These are phyloP conservation scores for Alaudala cheleensis DNA, from an alignment of 2,113 vertebrate species.

Conservation along the genomic window DNA sequence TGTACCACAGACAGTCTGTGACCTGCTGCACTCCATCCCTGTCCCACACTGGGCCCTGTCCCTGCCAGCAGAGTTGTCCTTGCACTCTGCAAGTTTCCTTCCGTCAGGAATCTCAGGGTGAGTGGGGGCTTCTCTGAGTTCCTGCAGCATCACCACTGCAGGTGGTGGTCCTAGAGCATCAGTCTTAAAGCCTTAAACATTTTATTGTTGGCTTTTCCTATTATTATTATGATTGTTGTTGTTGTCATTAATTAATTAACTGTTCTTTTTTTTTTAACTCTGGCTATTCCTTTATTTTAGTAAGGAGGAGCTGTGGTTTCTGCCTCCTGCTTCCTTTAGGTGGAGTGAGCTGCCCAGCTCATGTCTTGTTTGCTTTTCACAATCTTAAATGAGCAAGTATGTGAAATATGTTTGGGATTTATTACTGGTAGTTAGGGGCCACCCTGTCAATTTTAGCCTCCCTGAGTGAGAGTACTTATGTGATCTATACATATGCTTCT, in stretches of 20 bases:
- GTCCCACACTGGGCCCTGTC: background rate
- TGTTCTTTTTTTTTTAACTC: background rate
- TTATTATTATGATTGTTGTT: too few relatives aligned
- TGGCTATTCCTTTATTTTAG: background rate
- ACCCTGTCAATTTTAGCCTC: background rate
- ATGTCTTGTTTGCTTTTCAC: background rate
- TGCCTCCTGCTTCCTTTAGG: slow-evolving; percentile 43
- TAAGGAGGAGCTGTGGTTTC: background rate
- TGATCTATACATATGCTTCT: background rate
- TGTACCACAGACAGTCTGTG: fast-evolving
- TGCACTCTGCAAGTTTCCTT: background rate
- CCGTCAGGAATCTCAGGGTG: background rate
- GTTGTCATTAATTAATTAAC: background rate
- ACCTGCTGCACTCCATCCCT: fast-evolving
- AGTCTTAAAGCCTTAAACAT: background rate
- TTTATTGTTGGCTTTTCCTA: background rate
- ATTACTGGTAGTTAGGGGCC: background rate
- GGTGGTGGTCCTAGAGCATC: fast-evolving
- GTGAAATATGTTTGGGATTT: background rate
- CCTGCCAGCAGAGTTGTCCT: background rate
- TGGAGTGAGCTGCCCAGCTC: slow-evolving; percentile 13
- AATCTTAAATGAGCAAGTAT: background rate
- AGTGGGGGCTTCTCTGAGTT: background rate
- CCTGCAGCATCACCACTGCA: background rate
- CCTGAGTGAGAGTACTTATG: background rate